Evolutionary conservation across 1,140 invertebrate genomes (phyloP).

Genomic region (Drosophila subpulchrella): DNA sequence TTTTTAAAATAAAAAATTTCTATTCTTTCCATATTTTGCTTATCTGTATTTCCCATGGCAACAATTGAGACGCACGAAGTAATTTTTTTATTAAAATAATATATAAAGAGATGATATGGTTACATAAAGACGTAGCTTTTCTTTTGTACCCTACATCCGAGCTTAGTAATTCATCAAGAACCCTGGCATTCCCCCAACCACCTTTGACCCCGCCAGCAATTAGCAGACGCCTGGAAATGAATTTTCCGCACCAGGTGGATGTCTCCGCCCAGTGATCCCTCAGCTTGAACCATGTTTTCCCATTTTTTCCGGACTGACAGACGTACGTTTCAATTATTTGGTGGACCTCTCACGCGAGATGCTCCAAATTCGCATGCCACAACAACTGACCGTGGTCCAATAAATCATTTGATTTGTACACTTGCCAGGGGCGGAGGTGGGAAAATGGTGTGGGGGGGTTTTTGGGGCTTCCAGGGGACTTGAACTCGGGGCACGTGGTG

Average conservation of each 20-base stretch:
- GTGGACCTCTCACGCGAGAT: conserved; percentile 52
- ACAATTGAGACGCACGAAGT: too few species aligned
- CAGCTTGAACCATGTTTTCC: conserved; percentile 11
- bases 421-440: conserved; percentile 23
- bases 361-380: conserved; percentile 51
- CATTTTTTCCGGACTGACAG: conserved; percentile 18
- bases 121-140: too few species aligned
- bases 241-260: conserved; percentile 39
- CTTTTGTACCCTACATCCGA: not conserved
- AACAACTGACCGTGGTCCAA: conserved; percentile 49
- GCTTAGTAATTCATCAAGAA: not conserved
- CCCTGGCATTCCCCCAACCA: not conserved
- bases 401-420: conserved; percentile 83
- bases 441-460: not conserved
- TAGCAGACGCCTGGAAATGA: conserved; percentile 32
- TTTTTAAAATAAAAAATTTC: too few species aligned
- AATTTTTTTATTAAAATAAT: too few species aligned
- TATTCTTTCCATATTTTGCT: too few species aligned
- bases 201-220: conserved; percentile 24
- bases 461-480: not conserved
- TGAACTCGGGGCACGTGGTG: conserved; percentile 59
- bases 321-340: conserved; percentile 78
- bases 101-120: too few species aligned
- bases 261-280: conserved; percentile 1
- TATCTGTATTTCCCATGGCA: too few species aligned